These are phyloP conservation scores for Mungos mungo DNA, from an alignment of 2,113 vertebrate genomes.

Conservation along the genomic window DNA sequence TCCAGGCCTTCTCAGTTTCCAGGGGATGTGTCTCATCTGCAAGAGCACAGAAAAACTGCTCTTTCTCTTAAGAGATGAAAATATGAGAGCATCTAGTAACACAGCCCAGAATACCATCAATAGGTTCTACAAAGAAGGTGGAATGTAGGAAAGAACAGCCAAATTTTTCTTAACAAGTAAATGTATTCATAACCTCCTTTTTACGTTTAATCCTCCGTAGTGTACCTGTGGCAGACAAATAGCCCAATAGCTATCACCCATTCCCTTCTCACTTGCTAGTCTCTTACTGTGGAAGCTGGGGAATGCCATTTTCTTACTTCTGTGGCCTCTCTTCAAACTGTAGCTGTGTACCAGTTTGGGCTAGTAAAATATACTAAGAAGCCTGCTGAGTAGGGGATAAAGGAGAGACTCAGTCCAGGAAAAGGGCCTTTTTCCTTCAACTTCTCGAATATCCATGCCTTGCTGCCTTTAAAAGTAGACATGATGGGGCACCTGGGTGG, in stretches of 20 bases:
- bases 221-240: background rate
- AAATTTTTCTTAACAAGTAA: background rate
- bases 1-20: constrained; percentile 77
- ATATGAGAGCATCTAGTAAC: background rate
- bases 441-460: background rate
- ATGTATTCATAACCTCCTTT: background rate
- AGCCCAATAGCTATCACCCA: background rate
- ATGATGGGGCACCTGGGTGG: background rate
- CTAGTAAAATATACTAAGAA: background rate
- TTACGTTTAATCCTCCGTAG: background rate
- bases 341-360: background rate
- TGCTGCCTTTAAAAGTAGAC: background rate
- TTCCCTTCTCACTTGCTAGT: background rate
- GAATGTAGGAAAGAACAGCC: background rate
- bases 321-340: background rate
- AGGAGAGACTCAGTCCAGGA: background rate
- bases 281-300: background rate
- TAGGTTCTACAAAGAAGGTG: background rate
- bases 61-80: constrained; percentile 20
- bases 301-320: background rate
- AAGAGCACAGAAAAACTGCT: constrained; percentile 46
- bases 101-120: background rate
- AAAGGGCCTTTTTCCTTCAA: background rate
- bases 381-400: background rate
- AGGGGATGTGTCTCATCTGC: constrained; percentile 72